These are phyloP conservation scores for Sebastes hopkinsi DNA, from an alignment of 2,797 vertebrate species.

Conservation along the genomic window DNA sequence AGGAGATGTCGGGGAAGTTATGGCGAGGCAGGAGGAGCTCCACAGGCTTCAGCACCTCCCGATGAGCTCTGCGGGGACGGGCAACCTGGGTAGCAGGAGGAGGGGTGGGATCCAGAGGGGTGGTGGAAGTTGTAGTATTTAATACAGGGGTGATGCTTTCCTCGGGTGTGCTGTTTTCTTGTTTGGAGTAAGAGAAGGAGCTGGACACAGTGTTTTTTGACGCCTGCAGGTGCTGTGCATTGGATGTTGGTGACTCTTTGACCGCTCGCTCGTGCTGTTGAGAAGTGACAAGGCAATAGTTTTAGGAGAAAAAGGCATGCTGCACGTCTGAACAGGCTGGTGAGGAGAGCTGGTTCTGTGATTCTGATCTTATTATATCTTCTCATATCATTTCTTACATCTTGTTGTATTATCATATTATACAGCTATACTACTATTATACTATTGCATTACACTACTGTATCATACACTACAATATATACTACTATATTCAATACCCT, in stretches of 20 bases:
- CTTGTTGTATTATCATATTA: too few species aligned
- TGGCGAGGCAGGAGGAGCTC: slow-evolving; percentile 80
- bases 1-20: slow-evolving; percentile 55
- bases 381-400: too few species aligned
- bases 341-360: too few species aligned
- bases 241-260: slow-evolving; percentile 61
- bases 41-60: slow-evolving; percentile 75
- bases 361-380: too few species aligned
- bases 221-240: slow-evolving; percentile 10
- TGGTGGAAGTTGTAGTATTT: background rate
- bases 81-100: background rate
- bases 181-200: slow-evolving; percentile 10
- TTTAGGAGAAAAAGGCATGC: too few species aligned
- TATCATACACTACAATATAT: too few species aligned
- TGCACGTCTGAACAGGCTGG: too few species aligned
- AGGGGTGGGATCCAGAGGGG: background rate
- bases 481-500: too few species aligned
- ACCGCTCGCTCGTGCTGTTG: slow-evolving; percentile 78
- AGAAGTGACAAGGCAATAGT: slow-evolving; percentile 4
- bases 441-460: too few species aligned
- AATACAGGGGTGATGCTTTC: background rate
- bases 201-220: slow-evolving; percentile 10
- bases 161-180: background rate
- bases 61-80: slow-evolving; percentile 28
- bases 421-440: too few species aligned